These are phyloP conservation scores for Drosophila paulistorum DNA, from an alignment of 1,140 invertebrate genomes.

Conservation along the genomic window DNA sequence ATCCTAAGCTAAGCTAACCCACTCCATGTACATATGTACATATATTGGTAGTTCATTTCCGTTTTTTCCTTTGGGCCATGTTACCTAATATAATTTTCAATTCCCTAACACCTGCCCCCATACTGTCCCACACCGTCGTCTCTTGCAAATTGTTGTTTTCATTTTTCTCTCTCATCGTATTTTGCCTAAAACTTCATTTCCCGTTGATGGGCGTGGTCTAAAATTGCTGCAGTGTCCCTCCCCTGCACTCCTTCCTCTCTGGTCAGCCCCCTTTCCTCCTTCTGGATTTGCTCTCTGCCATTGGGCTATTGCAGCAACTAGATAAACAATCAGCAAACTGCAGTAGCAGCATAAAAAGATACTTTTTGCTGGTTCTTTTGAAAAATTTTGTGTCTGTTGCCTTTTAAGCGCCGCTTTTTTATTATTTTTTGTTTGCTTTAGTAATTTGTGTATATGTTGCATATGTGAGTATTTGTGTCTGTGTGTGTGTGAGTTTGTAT, in stretches of 20 bases:
- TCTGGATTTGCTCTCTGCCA: neutral
- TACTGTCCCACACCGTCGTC: too few species aligned
- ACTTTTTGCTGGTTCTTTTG: constrained; percentile 49
- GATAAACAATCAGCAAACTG: constrained; percentile 70
- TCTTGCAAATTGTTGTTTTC: neutral
- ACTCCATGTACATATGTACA: neutral
- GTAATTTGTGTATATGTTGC: constrained; percentile 44
- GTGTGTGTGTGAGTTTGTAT: constrained; percentile 56
- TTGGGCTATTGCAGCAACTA: constrained; percentile 21
- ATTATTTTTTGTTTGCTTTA: constrained; percentile 54
- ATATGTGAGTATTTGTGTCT: constrained; percentile 30
- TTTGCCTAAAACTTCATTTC: constrained; percentile 65
- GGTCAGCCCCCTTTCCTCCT: too few species aligned
- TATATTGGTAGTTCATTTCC: neutral
- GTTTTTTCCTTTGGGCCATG: constrained; percentile 12
- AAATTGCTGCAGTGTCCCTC: constrained; percentile 65
- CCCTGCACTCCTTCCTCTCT: neutral
- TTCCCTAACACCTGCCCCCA: constrained; percentile 12
- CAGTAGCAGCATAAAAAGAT: constrained; percentile 71
- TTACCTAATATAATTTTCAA: constrained; percentile 32
- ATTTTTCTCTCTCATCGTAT: neutral
- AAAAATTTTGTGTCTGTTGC: constrained; percentile 62
- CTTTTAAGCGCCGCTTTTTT: constrained; percentile 47
- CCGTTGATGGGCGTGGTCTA: constrained; percentile 59
- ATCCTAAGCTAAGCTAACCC: neutral